phyloP scores from a whole-genome alignment of 2,888 invertebrate genomes.

The Dolichomitus sp. region DNA sequence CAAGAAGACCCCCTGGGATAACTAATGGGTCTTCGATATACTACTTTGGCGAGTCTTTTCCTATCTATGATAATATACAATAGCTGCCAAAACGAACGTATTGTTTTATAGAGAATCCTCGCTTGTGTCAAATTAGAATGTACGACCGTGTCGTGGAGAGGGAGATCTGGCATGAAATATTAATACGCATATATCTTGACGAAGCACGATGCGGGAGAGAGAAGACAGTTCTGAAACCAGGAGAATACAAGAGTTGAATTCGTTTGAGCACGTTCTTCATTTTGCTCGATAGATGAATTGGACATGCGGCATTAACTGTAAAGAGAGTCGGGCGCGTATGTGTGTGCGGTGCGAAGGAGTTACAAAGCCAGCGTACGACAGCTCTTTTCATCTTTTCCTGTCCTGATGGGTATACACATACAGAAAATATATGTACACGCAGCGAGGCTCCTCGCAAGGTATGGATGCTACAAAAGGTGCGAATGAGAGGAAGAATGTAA shows the following conservation, averaged over 20 bases:
- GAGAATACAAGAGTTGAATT: constrained; percentile 32
- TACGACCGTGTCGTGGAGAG: constrained; percentile 19
- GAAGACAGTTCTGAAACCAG: constrained; percentile 38
- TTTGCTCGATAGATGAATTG: constrained; percentile 63
- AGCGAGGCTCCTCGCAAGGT: not conserved
- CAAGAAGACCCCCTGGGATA: not conserved
- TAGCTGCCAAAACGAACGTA: constrained; percentile 48
- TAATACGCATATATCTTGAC: constrained; percentile 39
- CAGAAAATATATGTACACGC: not conserved
- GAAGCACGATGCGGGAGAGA: not conserved
- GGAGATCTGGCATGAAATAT: constrained; percentile 39
- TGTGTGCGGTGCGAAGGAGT: constrained; percentile 44
- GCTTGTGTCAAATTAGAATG: constrained; percentile 58
- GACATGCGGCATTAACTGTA: constrained; percentile 62
- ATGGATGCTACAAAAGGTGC: constrained; percentile 56
- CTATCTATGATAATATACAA: constrained; percentile 19
- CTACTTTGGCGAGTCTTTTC: constrained; percentile 36
- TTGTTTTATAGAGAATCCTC: constrained; percentile 38
- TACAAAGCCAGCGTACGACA: constrained; percentile 38
- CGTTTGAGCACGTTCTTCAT: constrained; percentile 25
- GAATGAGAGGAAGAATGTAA: constrained; percentile 48
- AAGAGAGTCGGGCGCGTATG: constrained; percentile 35
- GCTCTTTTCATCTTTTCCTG: constrained; percentile 5
- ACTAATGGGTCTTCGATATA: constrained; percentile 46
- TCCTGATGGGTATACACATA: not conserved